These are phyloP conservation scores for Laothoe populi DNA, from an alignment of 2,888 invertebrate species.

Conservation along the genomic window DNA sequence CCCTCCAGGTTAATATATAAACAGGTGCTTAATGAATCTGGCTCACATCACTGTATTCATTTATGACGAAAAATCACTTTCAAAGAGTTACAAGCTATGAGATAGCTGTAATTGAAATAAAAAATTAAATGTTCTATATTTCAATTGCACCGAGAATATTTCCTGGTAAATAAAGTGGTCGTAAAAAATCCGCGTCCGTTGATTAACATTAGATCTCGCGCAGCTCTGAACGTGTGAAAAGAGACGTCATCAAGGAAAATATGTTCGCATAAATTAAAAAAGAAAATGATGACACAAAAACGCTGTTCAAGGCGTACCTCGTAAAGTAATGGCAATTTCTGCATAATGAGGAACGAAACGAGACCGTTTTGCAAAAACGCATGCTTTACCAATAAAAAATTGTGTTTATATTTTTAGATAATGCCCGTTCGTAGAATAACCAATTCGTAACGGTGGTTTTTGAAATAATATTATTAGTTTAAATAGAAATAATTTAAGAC, in stretches of 20 bases:
- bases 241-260: slow-evolving; percentile 60
- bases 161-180: slow-evolving; percentile 59
- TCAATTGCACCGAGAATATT: slow-evolving; percentile 46
- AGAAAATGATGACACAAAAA: slow-evolving; percentile 28
- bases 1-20: neutral
- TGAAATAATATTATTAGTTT: neutral
- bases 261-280: slow-evolving; percentile 51
- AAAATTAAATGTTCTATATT: slow-evolving; percentile 44
- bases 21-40: neutral
- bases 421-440: slow-evolving; percentile 12
- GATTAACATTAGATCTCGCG: slow-evolving; percentile 59
- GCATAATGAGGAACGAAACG: slow-evolving; percentile 27
- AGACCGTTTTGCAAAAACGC: slow-evolving; percentile 24
- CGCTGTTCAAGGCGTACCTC: slow-evolving; percentile 25
- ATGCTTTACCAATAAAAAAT: slow-evolving; percentile 12
- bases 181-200: slow-evolving; percentile 60
- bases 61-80: slow-evolving; percentile 6
- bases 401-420: slow-evolving; percentile 21
- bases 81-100: slow-evolving; percentile 31
- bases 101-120: slow-evolving; percentile 44
- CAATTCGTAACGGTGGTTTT: slow-evolving; percentile 15
- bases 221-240: slow-evolving; percentile 67
- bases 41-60: neutral
- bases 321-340: slow-evolving; percentile 29
- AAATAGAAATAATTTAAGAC: neutral